Evolutionary conservation across 2,797 vertebrate species (phyloP), one percentile per base, ranked within the genome.

Genomic region (Coranthus polyacanthus): DNA sequence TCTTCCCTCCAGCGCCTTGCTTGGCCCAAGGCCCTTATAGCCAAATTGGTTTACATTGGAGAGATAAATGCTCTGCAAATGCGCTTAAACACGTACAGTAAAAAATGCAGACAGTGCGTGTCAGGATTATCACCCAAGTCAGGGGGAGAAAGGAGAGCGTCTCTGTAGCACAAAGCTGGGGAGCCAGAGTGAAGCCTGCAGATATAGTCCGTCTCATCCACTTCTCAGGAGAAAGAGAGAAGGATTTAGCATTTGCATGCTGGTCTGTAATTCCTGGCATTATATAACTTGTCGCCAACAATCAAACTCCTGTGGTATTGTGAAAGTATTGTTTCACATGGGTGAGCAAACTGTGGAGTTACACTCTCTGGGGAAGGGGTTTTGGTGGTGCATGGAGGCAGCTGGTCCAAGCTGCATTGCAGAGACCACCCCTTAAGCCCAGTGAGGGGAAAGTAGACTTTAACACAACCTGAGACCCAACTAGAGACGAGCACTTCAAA

Each of bases 41-140:
- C 92, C 84, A 94, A 94, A 94, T 93, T 94, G 94, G 94, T 94
- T 94, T 95, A 95, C 93, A 94, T 90, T 93, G 91, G 89, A 86
- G 91, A 93, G 93, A 94, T 94, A 94, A 95, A 95, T 93, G 91
- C 92, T 91, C 84, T 87, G 94, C 93, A 95, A 94, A 95, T 94
- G 92, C 88, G 93, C 94, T 95, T 94, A 93, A 93, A 94, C 85
- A 88, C 89, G 89, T 93, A 92, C 90, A 93, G 91, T 93, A 92
- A 94, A 89, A 94, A 94, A 93, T 94, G 94, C 93, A 93, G 94
- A 95, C 92, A 89, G 89, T 92, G 93, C 94, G 90, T 94, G 92
- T 94, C 92, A 91, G 94, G 93, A 94, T 95, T 94, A 95, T 89
- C 89, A 85, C 88, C 89, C 81, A 82, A 93, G 91, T 94, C 91